phyloP scores from a whole-genome alignment of 2,888 invertebrate genomes.

The Limnephilus rhombicus region DNA sequence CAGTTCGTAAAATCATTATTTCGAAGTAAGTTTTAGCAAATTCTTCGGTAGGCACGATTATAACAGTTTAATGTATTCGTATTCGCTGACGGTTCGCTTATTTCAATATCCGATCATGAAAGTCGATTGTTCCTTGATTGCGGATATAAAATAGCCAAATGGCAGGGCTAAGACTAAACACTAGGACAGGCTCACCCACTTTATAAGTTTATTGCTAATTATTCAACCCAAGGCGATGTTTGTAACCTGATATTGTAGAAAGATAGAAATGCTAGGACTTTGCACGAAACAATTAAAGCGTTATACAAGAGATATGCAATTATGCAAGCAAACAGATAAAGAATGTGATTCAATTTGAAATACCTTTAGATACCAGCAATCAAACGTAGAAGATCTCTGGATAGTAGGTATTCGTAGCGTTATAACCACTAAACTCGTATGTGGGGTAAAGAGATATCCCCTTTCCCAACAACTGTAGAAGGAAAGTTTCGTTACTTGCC shows the following conservation, averaged over 20 bases:
- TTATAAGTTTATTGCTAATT: not conserved
- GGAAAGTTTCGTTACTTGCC: too few species aligned
- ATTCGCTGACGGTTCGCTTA: not conserved
- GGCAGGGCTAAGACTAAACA: not conserved
- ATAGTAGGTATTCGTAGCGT: too few species aligned
- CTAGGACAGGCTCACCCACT: not conserved
- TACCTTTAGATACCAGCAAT: not conserved
- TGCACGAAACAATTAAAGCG: not conserved
- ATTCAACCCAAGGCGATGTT: not conserved
- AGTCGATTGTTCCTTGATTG: conserved; percentile 24
- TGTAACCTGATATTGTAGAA: not conserved
- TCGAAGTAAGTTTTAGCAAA: conserved; percentile 54
- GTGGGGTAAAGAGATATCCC: too few species aligned
- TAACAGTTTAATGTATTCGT: not conserved
- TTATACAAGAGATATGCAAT: not conserved
- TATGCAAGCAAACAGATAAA: not conserved
- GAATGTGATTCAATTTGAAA: not conserved
- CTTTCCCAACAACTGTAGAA: too few species aligned
- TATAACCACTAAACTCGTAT: too few species aligned
- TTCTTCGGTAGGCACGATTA: conserved; percentile 39
- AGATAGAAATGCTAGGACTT: not conserved
- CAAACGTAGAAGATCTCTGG: not conserved
- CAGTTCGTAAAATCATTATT: conserved; percentile 59
- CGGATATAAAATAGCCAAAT: not conserved
- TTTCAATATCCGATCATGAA: conserved; percentile 34